These are phyloP conservation scores for Listronotus oregonensis DNA, from an alignment of 1,140 invertebrate genomes.

Conservation along the genomic window DNA sequence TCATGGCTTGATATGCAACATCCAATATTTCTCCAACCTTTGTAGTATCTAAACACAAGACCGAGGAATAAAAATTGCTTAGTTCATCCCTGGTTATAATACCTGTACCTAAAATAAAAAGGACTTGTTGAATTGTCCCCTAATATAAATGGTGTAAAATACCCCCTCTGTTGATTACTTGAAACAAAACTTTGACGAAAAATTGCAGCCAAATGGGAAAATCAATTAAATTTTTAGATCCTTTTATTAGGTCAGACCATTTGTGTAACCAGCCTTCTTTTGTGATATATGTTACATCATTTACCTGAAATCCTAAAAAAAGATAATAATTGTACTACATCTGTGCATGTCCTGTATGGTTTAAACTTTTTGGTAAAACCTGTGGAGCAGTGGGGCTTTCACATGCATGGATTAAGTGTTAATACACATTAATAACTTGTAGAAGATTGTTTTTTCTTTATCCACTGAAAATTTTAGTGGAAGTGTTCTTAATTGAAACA, in stretches of 20 bases:
- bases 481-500: too few relatives aligned
- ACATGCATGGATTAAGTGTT: too few relatives aligned
- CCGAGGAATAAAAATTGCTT: conserved; percentile 69
- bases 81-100: conserved; percentile 68
- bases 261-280: conserved; percentile 67
- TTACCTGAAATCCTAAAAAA: conserved; percentile 49
- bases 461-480: too few relatives aligned
- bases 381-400: too few relatives aligned
- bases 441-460: too few relatives aligned
- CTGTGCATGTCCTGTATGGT: too few relatives aligned
- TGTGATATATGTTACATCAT: conserved; percentile 54
- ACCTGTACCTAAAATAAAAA: conserved; percentile 60
- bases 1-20: conserved; percentile 69
- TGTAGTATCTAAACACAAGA: conserved; percentile 65
- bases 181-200: conserved; percentile 72
- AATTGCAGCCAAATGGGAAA: conserved; percentile 74
- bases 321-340: too few relatives aligned
- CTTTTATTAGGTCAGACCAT: conserved; percentile 65
- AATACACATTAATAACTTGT: too few relatives aligned
- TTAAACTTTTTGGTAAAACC: too few relatives aligned
- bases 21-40: conserved; percentile 68
- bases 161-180: conserved; percentile 71
- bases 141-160: conserved; percentile 43
- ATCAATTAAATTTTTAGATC: conserved; percentile 62
- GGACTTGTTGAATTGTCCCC: conserved; percentile 1